A percentile compares a stretch with the other conserved stretches of the same genome.
Evolutionary conservation across 2,797 vertebrate species (phyloP).

Genomic region (Hylomyscus alleni): DNA sequence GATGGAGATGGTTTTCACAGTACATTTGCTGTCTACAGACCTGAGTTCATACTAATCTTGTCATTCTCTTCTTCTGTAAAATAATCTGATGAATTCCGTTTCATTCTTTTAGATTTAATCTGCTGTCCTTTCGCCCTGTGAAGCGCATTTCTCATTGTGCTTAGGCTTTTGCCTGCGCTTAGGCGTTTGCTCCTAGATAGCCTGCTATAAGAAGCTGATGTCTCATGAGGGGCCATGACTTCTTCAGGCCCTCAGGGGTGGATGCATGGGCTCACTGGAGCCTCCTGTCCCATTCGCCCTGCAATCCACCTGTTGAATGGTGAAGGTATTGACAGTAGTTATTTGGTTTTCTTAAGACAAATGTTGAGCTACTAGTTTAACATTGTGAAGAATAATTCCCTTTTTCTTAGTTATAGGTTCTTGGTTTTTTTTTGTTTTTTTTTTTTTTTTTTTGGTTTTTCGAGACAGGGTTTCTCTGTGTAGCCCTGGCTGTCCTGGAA

Average conservation of each 20-base stretch:
- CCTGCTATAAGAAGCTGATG: background rate
- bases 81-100: background rate
- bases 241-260: background rate
- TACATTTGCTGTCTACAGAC: background rate
- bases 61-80: constrained; percentile 36
- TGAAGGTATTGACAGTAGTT: background rate
- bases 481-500: no score
- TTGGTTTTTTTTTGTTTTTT: background rate
- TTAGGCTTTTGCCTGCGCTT: background rate
- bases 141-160: background rate
- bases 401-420: background rate
- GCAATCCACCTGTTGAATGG: background rate
- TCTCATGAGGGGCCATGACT: background rate
- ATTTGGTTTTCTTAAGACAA: background rate
- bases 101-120: background rate
- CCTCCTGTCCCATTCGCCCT: background rate
- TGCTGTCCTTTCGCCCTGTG: background rate
- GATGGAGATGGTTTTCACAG: background rate
- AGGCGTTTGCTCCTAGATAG: background rate
- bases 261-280: accelerated
- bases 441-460: background rate
- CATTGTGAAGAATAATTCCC: background rate
- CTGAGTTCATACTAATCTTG: background rate
- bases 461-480: no score
- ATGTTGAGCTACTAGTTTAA: constrained; percentile 14